These are phyloP conservation scores for Saxicola maurus DNA, from an alignment of 2,797 vertebrate species.

Conservation along the genomic window DNA sequence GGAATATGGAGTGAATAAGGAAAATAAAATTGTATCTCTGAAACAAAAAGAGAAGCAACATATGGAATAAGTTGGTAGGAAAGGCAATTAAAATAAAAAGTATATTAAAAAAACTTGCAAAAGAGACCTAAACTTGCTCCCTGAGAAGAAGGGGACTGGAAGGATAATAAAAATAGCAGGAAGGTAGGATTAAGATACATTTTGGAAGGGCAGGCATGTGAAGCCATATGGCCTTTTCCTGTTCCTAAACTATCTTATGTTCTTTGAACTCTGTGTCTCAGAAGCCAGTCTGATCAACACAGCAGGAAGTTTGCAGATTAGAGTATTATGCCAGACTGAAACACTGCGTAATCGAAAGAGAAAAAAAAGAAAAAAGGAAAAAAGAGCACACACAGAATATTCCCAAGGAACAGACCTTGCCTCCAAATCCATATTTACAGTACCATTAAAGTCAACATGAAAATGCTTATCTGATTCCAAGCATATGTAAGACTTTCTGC, in stretches of 20 bases:
- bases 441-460: not conserved
- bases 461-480: not conserved
- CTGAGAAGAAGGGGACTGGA: not conserved
- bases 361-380: not conserved
- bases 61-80: constrained; percentile 33
- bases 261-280: constrained; percentile 63
- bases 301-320: constrained; percentile 65
- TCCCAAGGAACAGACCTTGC: constrained; percentile 34
- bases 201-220: constrained; percentile 48
- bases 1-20: not conserved
- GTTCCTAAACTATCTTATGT: constrained; percentile 49
- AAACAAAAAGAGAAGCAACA: constrained; percentile 19
- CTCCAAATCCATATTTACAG: constrained; percentile 8
- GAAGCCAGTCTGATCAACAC: constrained; percentile 48
- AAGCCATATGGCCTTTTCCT: constrained; percentile 60
- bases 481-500: not conserved
- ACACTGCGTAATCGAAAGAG: constrained; percentile 18
- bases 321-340: constrained; percentile 52
- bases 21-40: not conserved
- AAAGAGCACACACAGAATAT: constrained; percentile 3
- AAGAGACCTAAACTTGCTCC: not conserved
- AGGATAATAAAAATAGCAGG: constrained; percentile 54
- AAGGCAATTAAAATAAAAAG: constrained; percentile 30
- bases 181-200: constrained; percentile 62
- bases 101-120: not conserved